Base-by-base conservation (phyloP, 2,113 vertebrate genomes). In the Myiozetetes cayanensis region DNA sequence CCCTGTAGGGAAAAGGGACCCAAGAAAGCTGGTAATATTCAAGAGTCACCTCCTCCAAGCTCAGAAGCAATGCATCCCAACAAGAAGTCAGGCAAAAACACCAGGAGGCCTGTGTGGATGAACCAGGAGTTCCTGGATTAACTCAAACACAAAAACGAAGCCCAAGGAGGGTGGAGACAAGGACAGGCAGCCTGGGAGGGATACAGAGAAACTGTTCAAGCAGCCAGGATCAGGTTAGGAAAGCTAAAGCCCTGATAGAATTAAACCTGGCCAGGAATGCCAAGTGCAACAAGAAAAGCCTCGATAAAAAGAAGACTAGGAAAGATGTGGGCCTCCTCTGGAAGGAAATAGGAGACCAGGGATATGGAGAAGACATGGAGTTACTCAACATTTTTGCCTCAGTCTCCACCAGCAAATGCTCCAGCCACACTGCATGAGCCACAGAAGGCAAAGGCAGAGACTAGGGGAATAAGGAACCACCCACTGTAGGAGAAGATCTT, bases 21-120 rank as follows among this genome's bases (percentile, higher is more conserved):
- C 67, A 73, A 1, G n/a, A 65, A 72, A 52, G 23, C 1, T 52
- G 68, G 27, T 2, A 11, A 0, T 44, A 24, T 20, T 8, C 37
- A 44, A 39, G 33, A 31, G 23, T 46, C 44, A 33, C 21, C 9
- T 47, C n/a, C 35, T 79, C 24, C 56, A 63, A 25, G 12, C 43
- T 66, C 33, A 39, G 52, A 33, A 66, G 44, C 10, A 28, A 52
- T 28, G 18, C 27, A 52, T 12, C 33, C 52, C 5, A 33, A 56
- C 12, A 59, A 39, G 37, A 11, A 74, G 44, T 7, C 44, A 81
- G 59, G 44, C 14, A 50, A 43, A 50, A 66, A 81, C 23, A 52
- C 12, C 44, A 67, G 7, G 37, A 52, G 13, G 68, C 8, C 37
- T 24, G 33, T 16, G 8, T 5, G 28, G 61, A 44, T 50, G 33